These are phyloP conservation scores for Mormyrus lacerda DNA, from an alignment of 2,113 vertebrate species.

Conservation along the genomic window DNA sequence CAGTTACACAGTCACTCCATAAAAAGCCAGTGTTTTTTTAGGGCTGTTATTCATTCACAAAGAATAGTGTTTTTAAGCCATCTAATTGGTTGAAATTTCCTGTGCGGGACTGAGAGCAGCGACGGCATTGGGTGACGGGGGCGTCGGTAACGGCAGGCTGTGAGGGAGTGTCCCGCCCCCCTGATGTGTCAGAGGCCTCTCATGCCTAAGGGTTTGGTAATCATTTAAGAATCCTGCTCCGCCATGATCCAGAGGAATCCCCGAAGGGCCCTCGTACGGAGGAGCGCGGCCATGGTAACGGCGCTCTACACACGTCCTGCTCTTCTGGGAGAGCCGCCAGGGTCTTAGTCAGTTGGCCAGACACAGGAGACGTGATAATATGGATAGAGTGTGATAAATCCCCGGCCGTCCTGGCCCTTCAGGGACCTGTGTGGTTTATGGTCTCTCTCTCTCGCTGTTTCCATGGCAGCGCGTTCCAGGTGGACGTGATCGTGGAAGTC, in stretches of 20 bases:
- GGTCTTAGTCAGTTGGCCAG: conserved; percentile 89
- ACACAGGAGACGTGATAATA: conserved; percentile 68
- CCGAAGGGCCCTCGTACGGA: conserved; percentile 27
- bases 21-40: background rate
- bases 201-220: background rate
- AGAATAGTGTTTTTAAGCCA: background rate
- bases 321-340: conserved; percentile 67
- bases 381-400: conserved; percentile 58
- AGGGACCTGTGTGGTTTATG: conserved; percentile 36
- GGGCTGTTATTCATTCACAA: background rate
- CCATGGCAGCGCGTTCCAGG: conserved; percentile 81
- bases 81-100: background rate
- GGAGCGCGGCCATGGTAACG: conserved; percentile 53
- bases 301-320: conserved; percentile 71
- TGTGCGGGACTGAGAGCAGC: background rate
- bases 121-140: background rate
- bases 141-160: background rate
- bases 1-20: background rate
- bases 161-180: too few relatives aligned
- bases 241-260: conserved; percentile 19
- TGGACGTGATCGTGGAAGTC: conserved; percentile 89
- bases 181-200: background rate
- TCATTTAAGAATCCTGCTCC: conserved; percentile 28
- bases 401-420: conserved; percentile 52
- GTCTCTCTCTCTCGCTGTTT: conserved; percentile 33